Percentiles rank a stretch among this genome's conserved stretches.
phyloP scores from a whole-genome alignment of 2,113 vertebrate genomes.

The Illadopsis cleaveri region DNA sequence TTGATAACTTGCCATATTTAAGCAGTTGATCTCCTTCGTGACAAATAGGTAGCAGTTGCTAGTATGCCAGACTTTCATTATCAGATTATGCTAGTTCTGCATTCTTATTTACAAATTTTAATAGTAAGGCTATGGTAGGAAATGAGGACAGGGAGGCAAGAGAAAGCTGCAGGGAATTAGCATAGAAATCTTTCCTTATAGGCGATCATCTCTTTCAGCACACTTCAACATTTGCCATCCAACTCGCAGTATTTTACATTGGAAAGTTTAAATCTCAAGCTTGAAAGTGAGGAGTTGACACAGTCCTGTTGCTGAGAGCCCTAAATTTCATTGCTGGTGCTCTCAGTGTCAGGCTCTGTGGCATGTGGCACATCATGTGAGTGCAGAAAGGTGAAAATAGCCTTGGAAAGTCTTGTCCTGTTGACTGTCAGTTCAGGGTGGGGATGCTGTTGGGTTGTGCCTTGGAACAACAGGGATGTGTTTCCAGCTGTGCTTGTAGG shows the following conservation, averaged over 20 bases:
- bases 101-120: neutral
- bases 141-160: neutral
- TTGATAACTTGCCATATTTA: slow-evolving; percentile 1
- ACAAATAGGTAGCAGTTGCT: neutral
- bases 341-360: neutral
- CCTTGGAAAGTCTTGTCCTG: neutral
- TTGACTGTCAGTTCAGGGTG: neutral
- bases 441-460: neutral
- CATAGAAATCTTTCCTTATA: neutral
- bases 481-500: neutral
- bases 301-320: neutral
- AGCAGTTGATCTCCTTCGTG: slow-evolving; percentile 27
- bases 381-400: neutral
- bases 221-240: neutral
- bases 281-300: neutral
- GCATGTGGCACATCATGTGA: neutral
- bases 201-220: neutral
- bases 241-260: neutral
- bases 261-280: neutral
- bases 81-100: slow-evolving; percentile 12
- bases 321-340: neutral
- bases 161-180: neutral
- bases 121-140: neutral
- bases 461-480: neutral
- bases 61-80: neutral